Percentiles rank a stretch among this genome's conserved stretches.
phyloP scores from a whole-genome alignment of 1,140 invertebrate species.

The Ceratosolen solmsi region DNA sequence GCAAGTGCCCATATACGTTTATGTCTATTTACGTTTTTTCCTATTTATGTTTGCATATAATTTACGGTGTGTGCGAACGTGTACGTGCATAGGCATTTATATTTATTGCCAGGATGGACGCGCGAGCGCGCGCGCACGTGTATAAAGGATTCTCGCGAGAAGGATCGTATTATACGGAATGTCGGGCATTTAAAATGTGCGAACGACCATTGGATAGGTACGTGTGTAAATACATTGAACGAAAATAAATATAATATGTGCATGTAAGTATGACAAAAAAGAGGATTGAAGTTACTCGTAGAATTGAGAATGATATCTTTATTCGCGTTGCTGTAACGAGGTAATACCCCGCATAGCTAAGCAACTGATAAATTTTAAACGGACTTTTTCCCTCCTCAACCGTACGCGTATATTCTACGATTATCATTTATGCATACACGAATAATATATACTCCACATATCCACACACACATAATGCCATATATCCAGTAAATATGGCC shows the following conservation, averaged over 20 bases:
- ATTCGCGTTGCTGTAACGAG: neutral
- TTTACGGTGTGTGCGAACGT: neutral
- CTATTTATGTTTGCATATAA: neutral
- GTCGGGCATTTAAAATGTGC: slow-evolving; percentile 33
- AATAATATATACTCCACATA: neutral
- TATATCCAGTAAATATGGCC: neutral
- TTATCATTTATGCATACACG: neutral
- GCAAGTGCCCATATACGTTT: neutral
- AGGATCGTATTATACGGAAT: slow-evolving; percentile 39
- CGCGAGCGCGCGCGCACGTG: no score
- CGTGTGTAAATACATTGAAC: neutral
- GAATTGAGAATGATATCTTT: slow-evolving; percentile 23
- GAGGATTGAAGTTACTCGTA: neutral
- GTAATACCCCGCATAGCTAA: neutral
- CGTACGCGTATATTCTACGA: neutral
- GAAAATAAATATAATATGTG: slow-evolving; percentile 11
- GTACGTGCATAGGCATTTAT: neutral
- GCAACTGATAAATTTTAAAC: slow-evolving; percentile 32
- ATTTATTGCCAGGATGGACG: neutral
- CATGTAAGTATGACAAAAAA: slow-evolving; percentile 1
- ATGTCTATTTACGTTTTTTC: neutral
- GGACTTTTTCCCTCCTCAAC: neutral
- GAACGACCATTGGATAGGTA: slow-evolving; percentile 26
- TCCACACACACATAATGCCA: neutral
- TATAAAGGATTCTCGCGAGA: slow-evolving; percentile 8